These are phyloP conservation scores for Ornithoptera priamus DNA, from an alignment of 2,888 invertebrate genomes.

Conservation along the genomic window DNA sequence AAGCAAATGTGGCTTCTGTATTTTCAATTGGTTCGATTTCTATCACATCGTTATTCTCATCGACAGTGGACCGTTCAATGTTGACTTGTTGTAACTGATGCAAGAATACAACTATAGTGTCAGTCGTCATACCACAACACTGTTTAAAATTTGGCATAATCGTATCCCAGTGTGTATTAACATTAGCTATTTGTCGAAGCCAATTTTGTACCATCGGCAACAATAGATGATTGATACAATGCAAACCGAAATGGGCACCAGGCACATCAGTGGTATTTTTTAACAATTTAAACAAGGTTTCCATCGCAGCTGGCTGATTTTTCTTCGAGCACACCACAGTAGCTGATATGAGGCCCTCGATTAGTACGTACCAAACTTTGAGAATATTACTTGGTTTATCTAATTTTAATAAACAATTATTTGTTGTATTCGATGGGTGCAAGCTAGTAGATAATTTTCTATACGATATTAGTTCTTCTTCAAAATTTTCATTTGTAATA, in stretches of 20 bases:
- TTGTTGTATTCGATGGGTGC: constrained; percentile 70
- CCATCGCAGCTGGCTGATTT: constrained; percentile 91
- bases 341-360: constrained; percentile 92
- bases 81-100: constrained; percentile 85
- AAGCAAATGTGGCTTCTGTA: constrained; percentile 84
- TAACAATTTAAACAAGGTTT: constrained; percentile 91
- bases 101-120: constrained; percentile 92
- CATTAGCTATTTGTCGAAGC: constrained; percentile 88
- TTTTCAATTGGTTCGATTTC: constrained; percentile 79
- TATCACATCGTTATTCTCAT: constrained; percentile 60
- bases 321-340: constrained; percentile 93
- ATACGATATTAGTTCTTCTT: constrained; percentile 84
- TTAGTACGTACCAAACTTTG: constrained; percentile 93
- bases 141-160: constrained; percentile 96
- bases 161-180: constrained; percentile 85
- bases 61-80: constrained; percentile 58
- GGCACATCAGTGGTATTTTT: constrained; percentile 88
- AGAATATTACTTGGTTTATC: constrained; percentile 91
- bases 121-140: constrained; percentile 95
- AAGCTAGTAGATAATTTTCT: constrained; percentile 79
- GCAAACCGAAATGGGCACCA: constrained; percentile 93
- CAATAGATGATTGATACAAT: constrained; percentile 94
- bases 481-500: constrained; percentile 83
- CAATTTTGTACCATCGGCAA: constrained; percentile 96
- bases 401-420: constrained; percentile 82